Percentiles rank a stretch among this genome's conserved stretches.
Conservation (phyloP, 2,113 vertebrate genomes). For the Gopherus flavomarginatus region DNA sequence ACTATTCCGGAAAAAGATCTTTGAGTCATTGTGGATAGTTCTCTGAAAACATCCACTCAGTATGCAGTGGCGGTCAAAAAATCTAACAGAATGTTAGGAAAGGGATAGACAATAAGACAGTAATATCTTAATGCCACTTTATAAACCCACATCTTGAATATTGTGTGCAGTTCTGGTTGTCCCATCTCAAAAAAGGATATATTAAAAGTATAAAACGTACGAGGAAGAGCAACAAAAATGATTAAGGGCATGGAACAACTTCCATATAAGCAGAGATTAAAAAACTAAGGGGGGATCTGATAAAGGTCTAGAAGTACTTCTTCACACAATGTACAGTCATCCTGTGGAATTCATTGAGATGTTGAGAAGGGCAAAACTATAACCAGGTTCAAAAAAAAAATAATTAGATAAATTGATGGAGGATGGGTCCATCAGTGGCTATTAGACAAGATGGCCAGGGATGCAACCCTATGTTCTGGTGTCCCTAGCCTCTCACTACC, state of each 20-base stretch:
- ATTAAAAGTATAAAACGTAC: neutral
- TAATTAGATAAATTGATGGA: neutral
- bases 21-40: neutral
- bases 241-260: neutral
- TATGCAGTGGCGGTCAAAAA: too few relatives aligned
- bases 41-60: neutral
- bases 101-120: neutral
- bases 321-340: neutral
- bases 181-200: neutral
- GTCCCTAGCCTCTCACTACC: neutral
- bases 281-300: neutral
- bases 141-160: neutral
- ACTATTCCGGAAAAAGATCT: neutral
- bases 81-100: neutral
- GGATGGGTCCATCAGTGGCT: neutral
- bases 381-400: neutral
- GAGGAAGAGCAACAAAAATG: neutral
- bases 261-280: neutral
- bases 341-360: neutral
- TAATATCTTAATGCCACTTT: neutral
- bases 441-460: neutral
- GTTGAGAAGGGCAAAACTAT: neutral
- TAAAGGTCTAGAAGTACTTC: neutral
- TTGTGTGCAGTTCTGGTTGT: neutral
- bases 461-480: neutral